A percentile compares a stretch with the other conserved stretches of the same genome.
Conservation (phyloP, 2,888 invertebrate species). For the Daptonema setosum region DNA sequence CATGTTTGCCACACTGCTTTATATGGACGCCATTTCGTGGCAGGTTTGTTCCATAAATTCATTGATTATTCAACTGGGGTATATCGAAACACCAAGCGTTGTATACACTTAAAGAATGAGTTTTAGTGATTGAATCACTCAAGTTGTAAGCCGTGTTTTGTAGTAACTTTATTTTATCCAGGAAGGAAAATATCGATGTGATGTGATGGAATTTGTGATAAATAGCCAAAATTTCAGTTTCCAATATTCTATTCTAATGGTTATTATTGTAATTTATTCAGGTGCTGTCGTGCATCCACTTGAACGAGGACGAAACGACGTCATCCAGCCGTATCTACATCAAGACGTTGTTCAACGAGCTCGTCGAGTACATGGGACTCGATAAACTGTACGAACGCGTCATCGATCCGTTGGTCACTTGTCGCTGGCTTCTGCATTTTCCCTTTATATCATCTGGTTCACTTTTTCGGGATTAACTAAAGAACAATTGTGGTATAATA, state of each 20-base stretch:
- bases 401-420: constrained; percentile 69
- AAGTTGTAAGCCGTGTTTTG: too few relatives aligned
- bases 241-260: too few relatives aligned
- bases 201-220: too few relatives aligned
- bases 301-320: constrained; percentile 91
- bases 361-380: constrained; percentile 85
- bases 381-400: constrained; percentile 68
- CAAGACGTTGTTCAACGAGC: constrained; percentile 76
- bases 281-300: constrained; percentile 59
- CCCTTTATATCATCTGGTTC: too few relatives aligned
- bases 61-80: too few relatives aligned
- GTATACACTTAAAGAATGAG: not conserved
- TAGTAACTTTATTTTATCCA: too few relatives aligned
- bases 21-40: constrained; percentile 92
- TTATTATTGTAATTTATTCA: too few relatives aligned
- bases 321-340: constrained; percentile 91
- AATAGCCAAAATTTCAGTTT: too few relatives aligned
- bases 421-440: not conserved
- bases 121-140: too few relatives aligned
- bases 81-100: not conserved
- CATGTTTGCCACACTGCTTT: constrained; percentile 81
- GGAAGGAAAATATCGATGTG: too few relatives aligned
- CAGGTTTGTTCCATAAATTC: constrained; percentile 28
- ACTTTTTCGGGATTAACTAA: too few relatives aligned
- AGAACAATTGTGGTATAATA: too few relatives aligned